phyloP scores from a whole-genome alignment of 35 echinoderm and acorn worm genomes.

The Heliocidaris erythrogramma region DNA sequence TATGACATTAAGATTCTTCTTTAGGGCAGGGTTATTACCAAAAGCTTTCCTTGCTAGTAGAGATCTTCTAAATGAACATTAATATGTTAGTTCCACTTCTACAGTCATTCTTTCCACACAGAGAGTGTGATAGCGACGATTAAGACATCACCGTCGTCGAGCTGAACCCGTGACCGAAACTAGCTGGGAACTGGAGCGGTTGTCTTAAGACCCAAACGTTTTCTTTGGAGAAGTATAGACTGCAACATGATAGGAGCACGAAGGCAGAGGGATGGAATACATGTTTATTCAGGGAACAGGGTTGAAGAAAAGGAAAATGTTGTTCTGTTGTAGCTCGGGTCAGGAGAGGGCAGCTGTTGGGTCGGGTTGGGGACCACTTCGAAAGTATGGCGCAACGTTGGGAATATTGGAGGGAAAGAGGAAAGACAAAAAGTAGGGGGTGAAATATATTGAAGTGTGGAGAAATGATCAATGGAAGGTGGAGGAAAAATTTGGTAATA shows the following conservation, averaged over 20 bases:
- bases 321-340: slow-evolving; percentile 18
- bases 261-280: slow-evolving; percentile 11
- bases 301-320: slow-evolving; percentile 4
- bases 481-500: too few species aligned
- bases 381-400: background rate
- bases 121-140: background rate
- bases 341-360: background rate
- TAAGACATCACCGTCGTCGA: background rate
- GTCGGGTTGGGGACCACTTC: background rate
- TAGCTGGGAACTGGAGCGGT: background rate
- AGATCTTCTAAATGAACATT: too few species aligned
- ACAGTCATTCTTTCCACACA: background rate
- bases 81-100: background rate
- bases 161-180: background rate
- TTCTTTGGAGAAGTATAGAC: slow-evolving; percentile 6
- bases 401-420: too few species aligned
- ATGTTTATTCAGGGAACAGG: slow-evolving; percentile 25
- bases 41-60: background rate
- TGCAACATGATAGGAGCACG: slow-evolving; percentile 26
- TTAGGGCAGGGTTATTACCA: background rate
- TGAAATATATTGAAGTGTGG: too few species aligned
- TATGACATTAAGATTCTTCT: background rate
- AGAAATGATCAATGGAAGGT: too few species aligned
- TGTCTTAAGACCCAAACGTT: slow-evolving; percentile 2
- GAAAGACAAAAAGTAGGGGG: too few species aligned